phyloP scores from a whole-genome alignment of 2,797 vertebrate species.

The Oryzias dopingdopingensis region DNA sequence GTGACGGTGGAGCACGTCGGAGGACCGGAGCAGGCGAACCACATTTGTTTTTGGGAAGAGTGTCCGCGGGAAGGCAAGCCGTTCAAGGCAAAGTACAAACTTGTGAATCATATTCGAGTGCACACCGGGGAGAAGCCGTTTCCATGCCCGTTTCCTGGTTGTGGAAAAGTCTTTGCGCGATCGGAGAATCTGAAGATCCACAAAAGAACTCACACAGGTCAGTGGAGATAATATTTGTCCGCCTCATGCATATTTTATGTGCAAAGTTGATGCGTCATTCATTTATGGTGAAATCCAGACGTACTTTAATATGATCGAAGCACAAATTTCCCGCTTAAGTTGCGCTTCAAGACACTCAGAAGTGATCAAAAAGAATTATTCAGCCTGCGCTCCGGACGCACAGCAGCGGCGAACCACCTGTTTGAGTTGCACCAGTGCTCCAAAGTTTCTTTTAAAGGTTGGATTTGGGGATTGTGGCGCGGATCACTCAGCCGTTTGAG shows the following conservation, averaged over 20 bases:
- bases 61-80: slow-evolving; percentile 96
- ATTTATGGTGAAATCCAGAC: too few relatives aligned
- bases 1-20: slow-evolving; percentile 97
- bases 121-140: slow-evolving; percentile 99
- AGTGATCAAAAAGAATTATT: slow-evolving; percentile 11
- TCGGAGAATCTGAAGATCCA: slow-evolving; percentile 99
- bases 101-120: slow-evolving; percentile 98
- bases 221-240: slow-evolving; percentile 64
- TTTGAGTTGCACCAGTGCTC: slow-evolving; percentile 42
- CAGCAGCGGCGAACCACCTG: slow-evolving; percentile 49
- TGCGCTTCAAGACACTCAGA: slow-evolving; percentile 2
- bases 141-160: slow-evolving; percentile 97
- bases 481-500: slow-evolving; percentile 67
- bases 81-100: slow-evolving; percentile 99
- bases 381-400: slow-evolving; percentile 17
- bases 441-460: slow-evolving; percentile 41
- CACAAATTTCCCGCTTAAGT: neutral
- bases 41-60: slow-evolving; percentile 98
- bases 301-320: too few relatives aligned
- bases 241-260: too few relatives aligned
- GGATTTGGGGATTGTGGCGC: slow-evolving; percentile 41
- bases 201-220: slow-evolving; percentile 99
- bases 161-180: slow-evolving; percentile 97
- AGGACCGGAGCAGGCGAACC: slow-evolving; percentile 93
- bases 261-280: too few relatives aligned